Percentiles rank a stretch among this genome's conserved stretches.
phyloP scores from a whole-genome alignment of 2,888 invertebrate species.

The Falcaria lacertinaria region DNA sequence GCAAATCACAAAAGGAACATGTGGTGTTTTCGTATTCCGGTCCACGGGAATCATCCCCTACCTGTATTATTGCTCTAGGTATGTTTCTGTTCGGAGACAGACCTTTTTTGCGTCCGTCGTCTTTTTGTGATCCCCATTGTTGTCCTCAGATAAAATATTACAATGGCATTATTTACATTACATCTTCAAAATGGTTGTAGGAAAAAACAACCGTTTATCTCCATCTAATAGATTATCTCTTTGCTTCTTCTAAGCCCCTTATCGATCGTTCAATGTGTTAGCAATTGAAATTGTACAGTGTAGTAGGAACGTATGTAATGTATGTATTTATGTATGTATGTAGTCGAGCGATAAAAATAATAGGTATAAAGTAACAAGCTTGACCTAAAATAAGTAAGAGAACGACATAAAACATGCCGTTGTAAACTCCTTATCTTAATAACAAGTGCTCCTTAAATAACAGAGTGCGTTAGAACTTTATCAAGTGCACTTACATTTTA shows the following conservation, averaged over 20 bases:
- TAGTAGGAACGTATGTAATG: too few species aligned
- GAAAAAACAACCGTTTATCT: neutral
- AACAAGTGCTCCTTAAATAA: constrained; percentile 51
- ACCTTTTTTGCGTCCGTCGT: constrained; percentile 45
- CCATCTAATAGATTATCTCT: neutral
- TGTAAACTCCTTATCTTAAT: constrained; percentile 53
- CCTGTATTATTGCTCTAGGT: constrained; percentile 44
- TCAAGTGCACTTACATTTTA: constrained; percentile 11
- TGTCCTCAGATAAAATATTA: constrained; percentile 31
- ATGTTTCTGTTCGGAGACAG: constrained; percentile 31
- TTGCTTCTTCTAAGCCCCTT: neutral
- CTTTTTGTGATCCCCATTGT: constrained; percentile 56
- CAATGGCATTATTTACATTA: constrained; percentile 37
- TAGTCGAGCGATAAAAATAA: constrained; percentile 53
- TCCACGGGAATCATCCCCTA: constrained; percentile 47
- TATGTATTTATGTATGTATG: too few species aligned
- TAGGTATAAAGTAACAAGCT: constrained; percentile 40
- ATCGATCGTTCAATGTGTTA: constrained; percentile 23
- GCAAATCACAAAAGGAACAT: constrained; percentile 28
- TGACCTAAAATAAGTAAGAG: constrained; percentile 48
- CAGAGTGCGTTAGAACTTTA: constrained; percentile 16
- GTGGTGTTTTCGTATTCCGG: constrained; percentile 30
- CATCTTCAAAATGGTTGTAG: constrained; percentile 16
- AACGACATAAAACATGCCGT: constrained; percentile 51
- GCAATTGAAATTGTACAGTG: constrained; percentile 40